A percentile compares a stretch with the other conserved stretches of the same genome.
Evolutionary conservation across 2,888 invertebrate species (phyloP).

Genomic region (Aethes cnicana): DNA sequence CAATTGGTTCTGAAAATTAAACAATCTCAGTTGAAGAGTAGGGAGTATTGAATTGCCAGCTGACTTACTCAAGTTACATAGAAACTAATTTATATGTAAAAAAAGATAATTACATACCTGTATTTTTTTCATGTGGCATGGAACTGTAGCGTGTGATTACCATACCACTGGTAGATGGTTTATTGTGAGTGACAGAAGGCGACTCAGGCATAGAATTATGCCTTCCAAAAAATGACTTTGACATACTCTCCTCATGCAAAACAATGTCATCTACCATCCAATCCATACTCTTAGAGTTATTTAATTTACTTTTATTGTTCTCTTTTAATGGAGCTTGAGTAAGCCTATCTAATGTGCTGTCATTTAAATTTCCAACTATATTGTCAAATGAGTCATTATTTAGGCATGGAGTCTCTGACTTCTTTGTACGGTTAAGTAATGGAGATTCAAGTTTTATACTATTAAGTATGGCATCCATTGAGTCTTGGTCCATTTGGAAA

Average conservation of each 20-base stretch:
- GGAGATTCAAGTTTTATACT: slow-evolving; percentile 68
- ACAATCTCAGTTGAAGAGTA: too few species aligned
- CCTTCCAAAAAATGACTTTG: slow-evolving; percentile 61
- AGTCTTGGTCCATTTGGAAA: slow-evolving; percentile 62
- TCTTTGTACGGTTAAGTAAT: slow-evolving; percentile 49
- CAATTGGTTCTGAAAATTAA: slow-evolving; percentile 39
- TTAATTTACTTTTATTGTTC: slow-evolving; percentile 36
- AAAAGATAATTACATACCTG: slow-evolving; percentile 41
- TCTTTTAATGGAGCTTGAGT: slow-evolving; percentile 60
- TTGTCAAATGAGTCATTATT: slow-evolving; percentile 77
- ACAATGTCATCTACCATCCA: slow-evolving; percentile 59
- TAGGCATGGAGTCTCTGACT: slow-evolving; percentile 53
- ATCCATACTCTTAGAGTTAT: slow-evolving; percentile 30
- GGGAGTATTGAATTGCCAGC: too few species aligned
- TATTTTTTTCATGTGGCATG: slow-evolving; percentile 62
- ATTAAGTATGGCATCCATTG: slow-evolving; percentile 68
- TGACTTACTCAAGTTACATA: too few species aligned
- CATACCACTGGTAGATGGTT: slow-evolving; percentile 69
- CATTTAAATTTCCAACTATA: slow-evolving; percentile 71
- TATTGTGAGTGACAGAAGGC: slow-evolving; percentile 53
- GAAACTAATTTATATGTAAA: not conserved
- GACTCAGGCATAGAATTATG: slow-evolving; percentile 77
- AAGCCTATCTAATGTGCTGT: slow-evolving; percentile 67
- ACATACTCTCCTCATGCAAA: slow-evolving; percentile 57
- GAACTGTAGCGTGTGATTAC: slow-evolving; percentile 69